Evolutionary conservation across 2,113 vertebrate species (phyloP).

Genomic region (Chinchilla lanigera): DNA sequence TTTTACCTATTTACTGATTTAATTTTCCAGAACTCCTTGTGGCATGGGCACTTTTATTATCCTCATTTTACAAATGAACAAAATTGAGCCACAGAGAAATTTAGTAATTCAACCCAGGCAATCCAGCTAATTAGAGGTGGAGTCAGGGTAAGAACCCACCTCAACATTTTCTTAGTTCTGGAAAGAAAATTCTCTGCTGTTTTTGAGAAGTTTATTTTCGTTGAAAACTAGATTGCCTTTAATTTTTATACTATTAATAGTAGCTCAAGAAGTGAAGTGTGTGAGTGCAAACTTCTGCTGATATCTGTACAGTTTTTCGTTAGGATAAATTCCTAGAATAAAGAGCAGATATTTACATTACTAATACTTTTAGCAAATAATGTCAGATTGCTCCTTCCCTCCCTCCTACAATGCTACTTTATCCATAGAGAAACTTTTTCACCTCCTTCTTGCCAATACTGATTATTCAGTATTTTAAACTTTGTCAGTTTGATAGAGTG

Average conservation of each 20-base stretch:
- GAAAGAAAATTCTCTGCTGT: not conserved
- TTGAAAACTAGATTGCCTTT: not conserved
- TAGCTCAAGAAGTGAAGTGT: not conserved
- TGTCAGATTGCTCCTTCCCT: not conserved
- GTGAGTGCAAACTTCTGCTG: not conserved
- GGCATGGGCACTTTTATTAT: not conserved
- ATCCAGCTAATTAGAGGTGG: not conserved
- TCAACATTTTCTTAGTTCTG: not conserved
- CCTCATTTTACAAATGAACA: not conserved
- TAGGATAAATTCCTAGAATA: not conserved
- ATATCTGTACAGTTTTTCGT: not conserved
- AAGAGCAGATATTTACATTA: not conserved
- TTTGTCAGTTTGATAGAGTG: not conserved
- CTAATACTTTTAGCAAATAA: conserved; percentile 9
- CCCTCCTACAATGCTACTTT: not conserved
- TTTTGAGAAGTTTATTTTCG: not conserved
- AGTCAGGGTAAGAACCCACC: not conserved
- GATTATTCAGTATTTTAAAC: not conserved
- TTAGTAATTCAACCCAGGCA: not conserved
- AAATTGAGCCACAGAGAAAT: not conserved
- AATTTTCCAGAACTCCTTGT: not conserved
- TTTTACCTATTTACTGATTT: not conserved
- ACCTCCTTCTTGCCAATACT: not conserved
- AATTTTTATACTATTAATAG: conserved; percentile 9
- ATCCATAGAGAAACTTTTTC: not conserved